Conservation (phyloP, 2,113 vertebrate species). For the Ptilonorhynchus violaceus region DNA sequence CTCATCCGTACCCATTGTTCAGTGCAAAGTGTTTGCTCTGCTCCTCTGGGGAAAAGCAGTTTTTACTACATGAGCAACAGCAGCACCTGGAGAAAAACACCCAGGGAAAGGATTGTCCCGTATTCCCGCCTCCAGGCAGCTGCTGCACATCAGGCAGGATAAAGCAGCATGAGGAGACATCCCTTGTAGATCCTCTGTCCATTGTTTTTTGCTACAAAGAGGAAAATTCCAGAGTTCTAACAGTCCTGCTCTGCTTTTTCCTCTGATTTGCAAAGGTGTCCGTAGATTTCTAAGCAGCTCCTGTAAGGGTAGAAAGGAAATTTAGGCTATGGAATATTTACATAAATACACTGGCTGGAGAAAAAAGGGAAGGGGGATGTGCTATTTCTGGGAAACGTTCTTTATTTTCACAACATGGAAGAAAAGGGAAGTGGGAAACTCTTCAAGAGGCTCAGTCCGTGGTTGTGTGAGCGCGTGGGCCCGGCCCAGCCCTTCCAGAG, state of each 20-base stretch:
- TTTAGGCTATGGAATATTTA: not conserved
- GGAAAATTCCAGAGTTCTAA: not conserved
- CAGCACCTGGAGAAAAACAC: not conserved
- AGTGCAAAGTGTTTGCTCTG: not conserved
- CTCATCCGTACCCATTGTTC: not conserved
- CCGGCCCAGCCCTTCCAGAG: not conserved
- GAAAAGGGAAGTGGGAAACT: not conserved
- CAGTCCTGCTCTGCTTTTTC: slow-evolving; percentile 48
- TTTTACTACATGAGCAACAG: not conserved
- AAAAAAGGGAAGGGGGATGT: rapidly evolving
- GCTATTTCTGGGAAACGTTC: not conserved
- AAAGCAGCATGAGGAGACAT: not conserved
- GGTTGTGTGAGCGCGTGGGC: not conserved
- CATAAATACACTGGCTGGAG: not conserved
- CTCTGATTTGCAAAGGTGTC: slow-evolving; percentile 68
- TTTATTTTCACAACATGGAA: not conserved
- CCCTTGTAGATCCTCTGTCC: not conserved
- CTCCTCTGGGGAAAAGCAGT: slow-evolving; percentile 5
- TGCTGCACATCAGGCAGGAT: not conserved
- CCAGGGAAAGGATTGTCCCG: not conserved
- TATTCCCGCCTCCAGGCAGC: not conserved
- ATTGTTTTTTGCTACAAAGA: not conserved
- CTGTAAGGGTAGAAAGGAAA: slow-evolving; percentile 49
- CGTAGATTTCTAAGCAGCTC: slow-evolving; percentile 76
- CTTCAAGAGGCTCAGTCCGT: rapidly evolving